Conservation (phyloP, 2,113 vertebrate species). For the Acrocephalus kingi region DNA sequence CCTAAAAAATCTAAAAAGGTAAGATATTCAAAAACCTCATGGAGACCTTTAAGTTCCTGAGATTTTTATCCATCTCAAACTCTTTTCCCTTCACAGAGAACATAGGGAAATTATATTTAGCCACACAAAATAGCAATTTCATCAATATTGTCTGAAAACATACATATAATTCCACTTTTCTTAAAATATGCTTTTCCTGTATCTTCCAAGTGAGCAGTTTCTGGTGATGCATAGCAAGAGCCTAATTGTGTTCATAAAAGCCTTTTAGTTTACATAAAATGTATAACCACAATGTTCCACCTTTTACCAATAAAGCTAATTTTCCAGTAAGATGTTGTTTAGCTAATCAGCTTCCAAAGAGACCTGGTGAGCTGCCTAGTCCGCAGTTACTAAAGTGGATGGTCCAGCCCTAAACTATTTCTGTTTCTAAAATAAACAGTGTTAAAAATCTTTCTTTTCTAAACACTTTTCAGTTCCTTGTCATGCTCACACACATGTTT, state of each 20-base stretch:
- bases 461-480: background rate
- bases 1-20: slow-evolving; percentile 10
- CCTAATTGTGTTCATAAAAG: slow-evolving; percentile 54
- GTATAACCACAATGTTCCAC: slow-evolving; percentile 32
- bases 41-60: slow-evolving; percentile 49
- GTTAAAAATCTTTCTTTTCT: slow-evolving; percentile 35
- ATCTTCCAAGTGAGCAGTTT: slow-evolving; percentile 45
- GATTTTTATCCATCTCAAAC: background rate
- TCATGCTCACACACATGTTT: slow-evolving; percentile 78
- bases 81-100: slow-evolving; percentile 6
- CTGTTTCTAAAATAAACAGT: slow-evolving; percentile 76
- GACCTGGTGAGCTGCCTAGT: slow-evolving; percentile 30
- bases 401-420: slow-evolving; percentile 65
- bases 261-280: slow-evolving; percentile 16
- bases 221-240: slow-evolving; percentile 57
- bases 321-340: background rate
- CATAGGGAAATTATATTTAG: slow-evolving; percentile 12
- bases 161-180: background rate
- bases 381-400: slow-evolving; percentile 34
- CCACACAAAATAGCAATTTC: background rate
- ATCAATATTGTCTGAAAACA: slow-evolving; percentile 15
- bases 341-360: slow-evolving; percentile 45
- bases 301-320: slow-evolving; percentile 57
- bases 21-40: background rate
- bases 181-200: slow-evolving; percentile 5